Evolutionary conservation across 2,113 vertebrate genomes (phyloP), one percentile per base, ranked within the genome.

Genomic region (Sinocyclocheilus grahami): DNA sequence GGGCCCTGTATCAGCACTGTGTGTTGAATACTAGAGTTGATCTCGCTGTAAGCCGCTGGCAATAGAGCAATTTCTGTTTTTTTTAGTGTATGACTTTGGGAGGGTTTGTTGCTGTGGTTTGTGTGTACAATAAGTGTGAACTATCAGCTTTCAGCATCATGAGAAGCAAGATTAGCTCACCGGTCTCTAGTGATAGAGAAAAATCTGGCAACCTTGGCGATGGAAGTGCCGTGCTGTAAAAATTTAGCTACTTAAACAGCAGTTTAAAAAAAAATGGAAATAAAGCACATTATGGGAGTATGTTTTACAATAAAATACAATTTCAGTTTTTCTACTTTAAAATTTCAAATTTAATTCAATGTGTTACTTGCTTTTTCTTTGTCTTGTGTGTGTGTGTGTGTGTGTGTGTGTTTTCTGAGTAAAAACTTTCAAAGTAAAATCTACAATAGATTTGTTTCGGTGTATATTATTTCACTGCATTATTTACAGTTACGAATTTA

Each of bases 21-120:
- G 75, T 81, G 84, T 33, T 69, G 72, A 74, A 85, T 78, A 33
- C 58, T 82, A 67, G 55, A 51, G 84, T 65, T 79, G 81, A 85
- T 89, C 78, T 81, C 10, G 3, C 18, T 11, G 4, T 87, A 65
- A 82, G 63, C 62, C 14, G 75, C 65, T 69, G 79, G 85, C 76
- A 62, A 83, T 75, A 85, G 76, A 42, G 81, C 75, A 80, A 77
- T 83, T 62, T 80, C 78, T 16, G 30, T 1, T 5, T 9, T 62
- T 8, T 60, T 74, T 42, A n/a, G 78, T 11, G 78, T 80, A 22
- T 65, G 78, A 14, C 12, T 79, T 58, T 9, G 33, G 51, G 48
- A 78, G 48, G 76, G 76, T 53, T 78, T 33, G 16, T 27, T 27
- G 13, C 27, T 18, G 75, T 53, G 48, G 86, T 87, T 48, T 42